Evolutionary conservation across 2,113 vertebrate species (phyloP).

Genomic region (Laterallus jamaicensis): DNA sequence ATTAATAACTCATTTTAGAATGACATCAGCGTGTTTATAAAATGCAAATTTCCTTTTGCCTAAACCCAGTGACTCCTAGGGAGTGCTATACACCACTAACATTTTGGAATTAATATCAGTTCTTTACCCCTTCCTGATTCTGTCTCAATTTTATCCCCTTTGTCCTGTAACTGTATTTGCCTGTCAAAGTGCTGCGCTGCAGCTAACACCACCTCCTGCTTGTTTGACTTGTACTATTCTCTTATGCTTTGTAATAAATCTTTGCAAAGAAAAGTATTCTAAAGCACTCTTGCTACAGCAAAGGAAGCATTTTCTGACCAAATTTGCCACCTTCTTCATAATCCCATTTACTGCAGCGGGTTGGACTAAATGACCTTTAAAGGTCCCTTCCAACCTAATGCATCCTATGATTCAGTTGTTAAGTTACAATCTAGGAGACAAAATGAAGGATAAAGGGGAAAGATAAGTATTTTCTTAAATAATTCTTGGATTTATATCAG

Average conservation of each 20-base stretch:
- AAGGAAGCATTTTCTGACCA: not conserved
- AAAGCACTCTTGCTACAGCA: not conserved
- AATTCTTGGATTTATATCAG: not conserved
- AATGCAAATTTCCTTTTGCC: not conserved
- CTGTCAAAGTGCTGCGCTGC: not conserved
- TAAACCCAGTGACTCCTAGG: not conserved
- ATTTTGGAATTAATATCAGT: not conserved
- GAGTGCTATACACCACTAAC: not conserved
- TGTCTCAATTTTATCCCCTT: not conserved
- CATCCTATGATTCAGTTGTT: not conserved
- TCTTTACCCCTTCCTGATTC: not conserved
- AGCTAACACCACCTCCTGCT: not conserved
- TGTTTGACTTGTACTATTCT: not conserved
- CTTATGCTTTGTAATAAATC: not conserved
- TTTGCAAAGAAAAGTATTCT: not conserved
- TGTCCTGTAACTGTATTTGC: not conserved
- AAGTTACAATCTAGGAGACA: not conserved
- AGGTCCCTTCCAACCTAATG: too few species aligned
- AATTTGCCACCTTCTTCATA: not conserved
- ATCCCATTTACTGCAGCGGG: not conserved
- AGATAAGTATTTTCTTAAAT: not conserved
- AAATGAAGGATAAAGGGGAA: not conserved
- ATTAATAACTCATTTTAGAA: slow-evolving; percentile 45
- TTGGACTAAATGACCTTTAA: too few species aligned
- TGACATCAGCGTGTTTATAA: not conserved